Evolutionary conservation across 2,113 vertebrate genomes (phyloP).

Genomic region (Trichomycterus rosablanca): DNA sequence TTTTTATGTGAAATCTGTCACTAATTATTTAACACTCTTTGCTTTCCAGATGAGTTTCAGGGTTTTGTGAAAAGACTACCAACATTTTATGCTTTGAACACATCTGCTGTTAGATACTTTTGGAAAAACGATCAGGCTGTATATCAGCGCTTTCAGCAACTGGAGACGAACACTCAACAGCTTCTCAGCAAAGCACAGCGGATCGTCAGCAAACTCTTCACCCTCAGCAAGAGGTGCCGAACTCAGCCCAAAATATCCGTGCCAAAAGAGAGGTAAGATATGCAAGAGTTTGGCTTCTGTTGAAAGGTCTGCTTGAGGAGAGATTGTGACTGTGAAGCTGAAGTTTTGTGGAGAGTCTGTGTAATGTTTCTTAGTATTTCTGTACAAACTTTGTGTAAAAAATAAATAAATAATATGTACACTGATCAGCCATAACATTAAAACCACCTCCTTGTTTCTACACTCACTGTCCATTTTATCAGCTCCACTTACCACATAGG

Average conservation of each 20-base stretch:
- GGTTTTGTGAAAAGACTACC: constrained; percentile 72
- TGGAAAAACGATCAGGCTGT: constrained; percentile 68
- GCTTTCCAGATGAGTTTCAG: constrained; percentile 72
- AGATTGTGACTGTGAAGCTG: too few species aligned
- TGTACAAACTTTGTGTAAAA: too few species aligned
- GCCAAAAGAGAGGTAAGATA: constrained; percentile 72
- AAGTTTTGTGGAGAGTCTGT: too few species aligned
- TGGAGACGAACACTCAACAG: constrained; percentile 66
- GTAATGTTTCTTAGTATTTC: neutral
- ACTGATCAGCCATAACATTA: too few species aligned
- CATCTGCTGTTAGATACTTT: constrained; percentile 70
- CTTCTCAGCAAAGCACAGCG: constrained; percentile 66
- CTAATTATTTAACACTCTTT: constrained; percentile 25
- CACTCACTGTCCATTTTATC: too few species aligned
- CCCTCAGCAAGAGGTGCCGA: constrained; percentile 73
- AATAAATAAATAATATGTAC: too few species aligned
- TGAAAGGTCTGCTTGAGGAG: too few species aligned
- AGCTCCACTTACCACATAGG: too few species aligned
- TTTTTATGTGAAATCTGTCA: constrained; percentile 23
- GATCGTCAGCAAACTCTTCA: constrained; percentile 71
- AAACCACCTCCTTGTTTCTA: too few species aligned
- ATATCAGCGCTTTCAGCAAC: constrained; percentile 70
- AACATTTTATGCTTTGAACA: constrained; percentile 69
- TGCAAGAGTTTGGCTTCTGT: too few species aligned
- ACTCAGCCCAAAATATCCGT: constrained; percentile 66